Base-by-base conservation (phyloP, 2,113 vertebrate genomes). In the Ammodramus savannarum region DNA sequence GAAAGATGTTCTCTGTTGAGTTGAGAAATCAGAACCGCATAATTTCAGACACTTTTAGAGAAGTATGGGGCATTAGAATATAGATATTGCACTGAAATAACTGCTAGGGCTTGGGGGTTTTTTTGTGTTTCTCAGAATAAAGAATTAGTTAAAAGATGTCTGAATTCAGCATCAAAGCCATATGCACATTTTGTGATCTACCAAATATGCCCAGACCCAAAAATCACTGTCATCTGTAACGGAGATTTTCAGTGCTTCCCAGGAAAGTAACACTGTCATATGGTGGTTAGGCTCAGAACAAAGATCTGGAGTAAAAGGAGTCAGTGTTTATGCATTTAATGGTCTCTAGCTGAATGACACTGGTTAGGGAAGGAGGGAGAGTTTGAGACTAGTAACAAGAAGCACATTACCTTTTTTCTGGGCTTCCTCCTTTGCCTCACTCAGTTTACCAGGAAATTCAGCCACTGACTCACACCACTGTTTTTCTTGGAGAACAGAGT, bases 401-500 rank as follows among this genome's bases (percentile, higher is more conserved):
- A 54, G 31, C 63, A 54, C 17, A 9, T 81, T 73, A 29, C 27
- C 96, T 90, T 76, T 57, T 46, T 62, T 72, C 87, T 68, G 31
- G 62, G 59, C 21, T 51, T 87, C 86, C 67, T 90, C 71, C 59
- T 95, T 84, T 93, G 89, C 66, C 82, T 89, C 62, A 52, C 36
- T 92, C 39, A 65, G 57, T 87, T 93, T 83, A 83, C 51, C 59
- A 21, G 16, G 23, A 92, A 87, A 62, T 81, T 69, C 58, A 85
- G 80, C 73, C 69, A 69, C 77, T 1, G 7, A 80, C 66, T 89
- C 43, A 55, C 73, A 77, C 48, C 46, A 44, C 27, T 93, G 67
- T 87, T 96, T 87, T 96, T 93, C 69, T 96, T 90, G 83, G 73
- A 91, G 20, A 89, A 38, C 17, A 54, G 18, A 39, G 61, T 11